Evolutionary conservation across 2,797 vertebrate species (phyloP).

Genomic region (Triplophysa bombifrons): DNA sequence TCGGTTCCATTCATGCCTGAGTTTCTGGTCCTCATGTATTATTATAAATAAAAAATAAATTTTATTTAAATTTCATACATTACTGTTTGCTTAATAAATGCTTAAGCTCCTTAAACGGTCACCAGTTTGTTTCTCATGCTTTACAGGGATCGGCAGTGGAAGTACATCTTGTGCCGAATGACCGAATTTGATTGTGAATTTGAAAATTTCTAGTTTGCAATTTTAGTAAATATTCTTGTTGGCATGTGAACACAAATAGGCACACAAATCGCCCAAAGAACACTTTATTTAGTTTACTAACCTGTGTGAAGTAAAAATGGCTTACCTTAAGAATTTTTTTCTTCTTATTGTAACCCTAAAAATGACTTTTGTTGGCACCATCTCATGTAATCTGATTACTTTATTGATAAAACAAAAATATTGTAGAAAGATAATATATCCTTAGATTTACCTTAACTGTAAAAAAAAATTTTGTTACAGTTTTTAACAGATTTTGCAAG

Average conservation of each 20-base stretch:
- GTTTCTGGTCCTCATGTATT: background rate
- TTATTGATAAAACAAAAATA: too few relatives aligned
- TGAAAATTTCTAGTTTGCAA: slow-evolving; percentile 79
- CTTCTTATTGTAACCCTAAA: background rate
- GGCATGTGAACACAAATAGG: background rate
- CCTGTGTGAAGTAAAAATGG: background rate
- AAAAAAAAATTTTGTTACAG: too few relatives aligned
- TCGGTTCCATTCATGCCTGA: background rate
- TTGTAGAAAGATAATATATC: too few relatives aligned
- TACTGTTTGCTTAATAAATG: background rate
- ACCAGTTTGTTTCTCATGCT: slow-evolving; percentile 41
- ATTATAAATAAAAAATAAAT: slow-evolving; percentile 2
- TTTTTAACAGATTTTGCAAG: too few relatives aligned
- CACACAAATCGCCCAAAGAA: background rate
- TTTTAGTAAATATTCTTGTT: background rate
- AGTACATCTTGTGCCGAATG: slow-evolving; percentile 97
- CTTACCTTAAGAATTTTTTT: background rate
- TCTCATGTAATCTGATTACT: too few relatives aligned
- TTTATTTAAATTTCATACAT: background rate
- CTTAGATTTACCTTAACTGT: too few relatives aligned
- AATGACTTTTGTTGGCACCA: too few relatives aligned
- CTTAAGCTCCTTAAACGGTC: background rate
- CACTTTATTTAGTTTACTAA: background rate
- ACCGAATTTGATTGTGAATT: slow-evolving; percentile 93
- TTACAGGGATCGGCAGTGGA: slow-evolving; percentile 97